Evolutionary conservation across 2,888 invertebrate species (phyloP).

Genomic region (Zaprionus bogoriensis): DNA sequence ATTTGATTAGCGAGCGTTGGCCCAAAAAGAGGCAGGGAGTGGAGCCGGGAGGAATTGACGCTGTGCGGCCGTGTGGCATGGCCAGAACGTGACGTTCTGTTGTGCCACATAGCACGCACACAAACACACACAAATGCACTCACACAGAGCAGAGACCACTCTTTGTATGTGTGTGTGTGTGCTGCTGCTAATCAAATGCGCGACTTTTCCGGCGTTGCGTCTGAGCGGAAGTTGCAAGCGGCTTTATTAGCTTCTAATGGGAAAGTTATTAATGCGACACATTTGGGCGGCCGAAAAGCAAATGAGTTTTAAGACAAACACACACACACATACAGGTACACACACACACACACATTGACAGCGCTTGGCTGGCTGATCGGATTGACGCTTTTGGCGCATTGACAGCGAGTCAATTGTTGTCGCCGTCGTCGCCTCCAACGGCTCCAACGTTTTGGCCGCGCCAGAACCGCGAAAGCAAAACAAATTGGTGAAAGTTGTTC

Average conservation of each 20-base stretch:
- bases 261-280: slow-evolving; percentile 68
- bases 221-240: slow-evolving; percentile 65
- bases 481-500: slow-evolving; percentile 82
- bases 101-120: slow-evolving; percentile 49
- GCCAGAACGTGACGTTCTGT: slow-evolving; percentile 65
- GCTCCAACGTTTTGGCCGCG: slow-evolving; percentile 8
- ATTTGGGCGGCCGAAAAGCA: slow-evolving; percentile 33
- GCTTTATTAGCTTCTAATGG: slow-evolving; percentile 72
- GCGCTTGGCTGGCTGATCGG: slow-evolving; percentile 33
- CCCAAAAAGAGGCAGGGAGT: slow-evolving; percentile 41
- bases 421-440: slow-evolving; percentile 43
- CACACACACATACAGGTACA: not conserved
- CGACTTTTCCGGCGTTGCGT: slow-evolving; percentile 45
- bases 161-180: slow-evolving; percentile 6
- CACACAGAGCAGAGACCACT: not conserved
- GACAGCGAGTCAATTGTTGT: slow-evolving; percentile 69
- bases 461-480: slow-evolving; percentile 80
- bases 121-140: slow-evolving; percentile 7
- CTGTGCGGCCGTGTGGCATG: slow-evolving; percentile 40
- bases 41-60: slow-evolving; percentile 4
- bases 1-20: slow-evolving; percentile 69
- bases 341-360: not conserved
- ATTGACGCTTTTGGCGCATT: slow-evolving; percentile 62
- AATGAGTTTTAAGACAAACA: slow-evolving; percentile 41
- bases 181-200: slow-evolving; percentile 64